Base-by-base conservation (phyloP, 2,113 vertebrate species). In the Elgaria multicarinata region DNA sequence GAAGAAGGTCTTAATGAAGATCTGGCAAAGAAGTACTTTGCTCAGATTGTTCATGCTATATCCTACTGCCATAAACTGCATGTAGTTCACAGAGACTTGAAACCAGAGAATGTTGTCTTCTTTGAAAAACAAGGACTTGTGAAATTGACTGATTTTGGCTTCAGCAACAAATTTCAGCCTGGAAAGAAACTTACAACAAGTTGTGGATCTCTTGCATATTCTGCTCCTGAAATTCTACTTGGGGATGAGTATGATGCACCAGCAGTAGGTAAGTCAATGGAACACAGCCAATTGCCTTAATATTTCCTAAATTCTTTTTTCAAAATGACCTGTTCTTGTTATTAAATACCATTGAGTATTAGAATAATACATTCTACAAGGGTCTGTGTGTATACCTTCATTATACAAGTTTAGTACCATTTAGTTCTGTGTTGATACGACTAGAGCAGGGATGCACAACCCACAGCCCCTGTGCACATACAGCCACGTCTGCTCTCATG, bases 161-260 rank as follows among this genome's bases (percentile, higher is more conserved):
- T 99, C 97, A 99, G 99, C 95, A 99, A 99, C 97, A 99, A 99
- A 93, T 99, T 99, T 92, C 99, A 99, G 89, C 99, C 99, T 4
- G 99, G 99, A 64, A 99, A 99, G 96, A 99, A 99, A 95, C 98
- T 99, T 90, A 99, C 99, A 0, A 99, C 99, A 85, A 99, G 99
- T 93, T 99, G 99, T 89, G 99, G 99, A 36, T 99, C 99, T 86
- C 97, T 99, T 94, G 99, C 99, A 0, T 99, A 99, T 95, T 99
- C 99, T 20, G 99, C 99, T 67, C 99, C 99, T 10, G 99, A 99
- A 95, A 99, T 99, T 92, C 96, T 99, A 84, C 97, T 99, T 84
- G 99, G 99, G 20, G 99, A 99, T 92, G 99, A 99, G 93, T 99
- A 99, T 7, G 99, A 99, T 75, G 99, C 99, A 85, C 99, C 99